Evolutionary conservation across 2,797 vertebrate genomes (phyloP).

Genomic region (Sus cebifrons): DNA sequence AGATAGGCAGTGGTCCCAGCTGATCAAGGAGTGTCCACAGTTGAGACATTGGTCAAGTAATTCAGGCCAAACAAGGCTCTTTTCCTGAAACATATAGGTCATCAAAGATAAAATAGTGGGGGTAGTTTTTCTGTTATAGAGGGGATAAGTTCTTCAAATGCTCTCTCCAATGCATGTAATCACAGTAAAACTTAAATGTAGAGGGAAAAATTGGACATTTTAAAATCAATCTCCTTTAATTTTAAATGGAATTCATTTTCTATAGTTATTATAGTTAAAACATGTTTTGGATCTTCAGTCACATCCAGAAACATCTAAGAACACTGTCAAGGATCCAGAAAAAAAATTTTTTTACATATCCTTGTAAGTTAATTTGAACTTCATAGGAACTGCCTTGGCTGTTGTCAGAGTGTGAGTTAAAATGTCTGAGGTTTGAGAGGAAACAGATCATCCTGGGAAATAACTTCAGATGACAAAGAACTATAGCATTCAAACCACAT

Average conservation of each 20-base stretch:
- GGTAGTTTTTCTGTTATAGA: constrained; percentile 2
- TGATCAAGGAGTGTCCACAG: background rate
- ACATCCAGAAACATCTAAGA: constrained; percentile 74
- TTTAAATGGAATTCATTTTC: constrained; percentile 75
- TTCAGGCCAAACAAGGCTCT: background rate
- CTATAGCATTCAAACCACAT: constrained; percentile 77
- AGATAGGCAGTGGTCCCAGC: background rate
- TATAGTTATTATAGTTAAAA: constrained; percentile 63
- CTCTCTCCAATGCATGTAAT: background rate
- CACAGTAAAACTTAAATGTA: constrained; percentile 26
- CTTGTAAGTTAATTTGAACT: constrained; percentile 80
- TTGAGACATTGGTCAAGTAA: background rate
- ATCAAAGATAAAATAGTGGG: background rate
- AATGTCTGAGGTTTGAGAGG: constrained; percentile 81
- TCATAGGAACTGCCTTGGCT: constrained; percentile 72
- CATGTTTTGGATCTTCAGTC: constrained; percentile 67
- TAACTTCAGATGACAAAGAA: constrained; percentile 73
- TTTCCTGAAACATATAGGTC: background rate
- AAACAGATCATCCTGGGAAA: constrained; percentile 83
- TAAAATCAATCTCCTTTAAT: constrained; percentile 73
- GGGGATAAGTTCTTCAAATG: background rate
- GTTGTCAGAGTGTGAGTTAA: constrained; percentile 73
- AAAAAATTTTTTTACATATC: background rate
- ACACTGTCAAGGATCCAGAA: constrained; percentile 72
- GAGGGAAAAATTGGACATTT: background rate